Base-by-base conservation (phyloP, 1,140 invertebrate species). In the Lepidotrigona ventralis region DNA sequence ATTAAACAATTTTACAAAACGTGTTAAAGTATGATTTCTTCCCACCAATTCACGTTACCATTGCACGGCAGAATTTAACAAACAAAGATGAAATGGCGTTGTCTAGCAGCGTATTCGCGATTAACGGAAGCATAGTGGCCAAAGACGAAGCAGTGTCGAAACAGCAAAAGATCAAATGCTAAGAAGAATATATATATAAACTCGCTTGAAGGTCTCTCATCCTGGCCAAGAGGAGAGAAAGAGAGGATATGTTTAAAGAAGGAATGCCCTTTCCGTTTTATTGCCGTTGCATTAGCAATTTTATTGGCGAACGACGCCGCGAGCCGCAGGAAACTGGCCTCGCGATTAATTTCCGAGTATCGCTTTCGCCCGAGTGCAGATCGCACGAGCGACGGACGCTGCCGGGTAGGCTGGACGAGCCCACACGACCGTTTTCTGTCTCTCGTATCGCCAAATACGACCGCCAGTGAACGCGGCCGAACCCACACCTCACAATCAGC, bases 371-470 rank as follows among this genome's bases (percentile, higher is more conserved):
- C 39, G 70, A 58, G 72, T 70, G 72, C 75, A 60, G 85, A 77
- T 68, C 68, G 60, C 26, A 29, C 58, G 74, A 63, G 9, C 39
- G 39, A 46, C 39, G n/a, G 76, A 58, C 33, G 85, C 33, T 3
- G 33, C 39, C 60, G 68, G 71, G 63, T 82, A 82, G 80, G 73
- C 53, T 29, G 82, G 19, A 70, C 56, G 84, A 80, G 74, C 86
- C 87, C 86, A 88, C 86, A 86, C 86, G 81, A 75, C 72, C 78
- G 74, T 83, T 88, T 71, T 68, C 70, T 82, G 39, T 69, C 71
- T 69, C 71, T 78, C 60, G 85, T 88, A 89, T 89, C 88, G 87
- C 88, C 88, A 89, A 89, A 89, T 89, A 89, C 76, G 88, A 89
- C 82, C 68, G 86, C 86, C 86, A 8, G 39, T 86, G 81, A 84